Evolutionary conservation across 2,888 invertebrate species (phyloP).

Genomic region (Pseudococcus viburni): DNA sequence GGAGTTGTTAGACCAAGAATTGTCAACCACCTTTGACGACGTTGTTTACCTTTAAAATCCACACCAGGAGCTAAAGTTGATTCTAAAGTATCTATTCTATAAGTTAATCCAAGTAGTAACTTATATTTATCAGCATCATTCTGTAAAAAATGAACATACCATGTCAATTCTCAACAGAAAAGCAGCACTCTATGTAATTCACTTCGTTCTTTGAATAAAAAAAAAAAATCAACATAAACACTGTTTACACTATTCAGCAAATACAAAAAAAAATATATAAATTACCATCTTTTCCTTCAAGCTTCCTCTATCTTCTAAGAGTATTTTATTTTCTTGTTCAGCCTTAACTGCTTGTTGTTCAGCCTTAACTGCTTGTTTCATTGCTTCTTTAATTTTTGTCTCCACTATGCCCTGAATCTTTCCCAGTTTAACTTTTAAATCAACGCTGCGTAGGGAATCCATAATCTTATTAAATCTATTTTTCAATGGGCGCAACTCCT

Average conservation of each 20-base stretch:
- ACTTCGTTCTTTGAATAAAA: neutral
- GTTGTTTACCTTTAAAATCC: constrained; percentile 14
- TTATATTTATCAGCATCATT: neutral
- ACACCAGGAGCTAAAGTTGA: neutral
- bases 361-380: neutral
- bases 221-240: too few relatives aligned
- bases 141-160: constrained; percentile 6
- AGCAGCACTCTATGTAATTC: neutral
- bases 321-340: neutral
- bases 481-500: neutral
- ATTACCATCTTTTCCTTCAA: neutral
- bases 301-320: neutral
- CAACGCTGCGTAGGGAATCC: neutral
- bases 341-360: neutral
- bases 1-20: neutral
- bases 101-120: neutral
- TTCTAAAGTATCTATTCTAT: neutral
- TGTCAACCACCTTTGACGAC: neutral
- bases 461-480: neutral
- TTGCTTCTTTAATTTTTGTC: neutral
- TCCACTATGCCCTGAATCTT: neutral
- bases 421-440: neutral
- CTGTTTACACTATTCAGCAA: neutral
- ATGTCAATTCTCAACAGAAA: neutral
- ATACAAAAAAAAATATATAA: constrained; percentile 1